Conservation (phyloP, 2,888 invertebrate species). For the Pocota personata region DNA sequence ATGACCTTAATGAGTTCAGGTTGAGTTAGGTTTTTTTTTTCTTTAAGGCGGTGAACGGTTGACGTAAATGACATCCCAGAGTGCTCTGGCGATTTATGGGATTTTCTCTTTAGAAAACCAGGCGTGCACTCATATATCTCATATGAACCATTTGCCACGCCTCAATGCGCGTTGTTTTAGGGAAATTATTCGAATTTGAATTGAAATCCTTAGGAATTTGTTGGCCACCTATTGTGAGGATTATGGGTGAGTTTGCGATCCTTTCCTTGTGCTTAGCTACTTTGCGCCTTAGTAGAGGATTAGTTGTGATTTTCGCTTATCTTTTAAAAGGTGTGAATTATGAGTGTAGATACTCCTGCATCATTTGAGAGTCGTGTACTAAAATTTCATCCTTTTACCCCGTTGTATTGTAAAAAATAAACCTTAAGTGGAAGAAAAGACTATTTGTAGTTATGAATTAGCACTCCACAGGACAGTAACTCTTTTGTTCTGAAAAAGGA, state of each 20-base stretch:
- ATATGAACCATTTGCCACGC: conserved; percentile 47
- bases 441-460: neutral
- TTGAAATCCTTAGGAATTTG: conserved; percentile 2
- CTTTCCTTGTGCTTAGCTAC: no score
- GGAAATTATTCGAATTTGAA: conserved; percentile 20
- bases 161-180: conserved; percentile 42
- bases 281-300: neutral
- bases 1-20: conserved; percentile 72
- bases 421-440: neutral
- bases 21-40: conserved; percentile 35
- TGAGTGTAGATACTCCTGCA: no score
- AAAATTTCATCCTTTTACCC: neutral
- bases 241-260: neutral
- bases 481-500: neutral
- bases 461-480: neutral
- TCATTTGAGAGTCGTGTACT: neutral
- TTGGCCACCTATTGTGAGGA: conserved; percentile 53
- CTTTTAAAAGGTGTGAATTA: neutral
- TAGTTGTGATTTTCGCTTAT: neutral
- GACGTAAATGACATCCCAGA: conserved; percentile 61
- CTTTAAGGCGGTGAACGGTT: conserved; percentile 30
- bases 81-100: conserved; percentile 61
- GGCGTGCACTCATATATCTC: neutral
- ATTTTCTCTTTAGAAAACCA: conserved; percentile 5
- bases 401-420: neutral